Evolutionary conservation across 2,797 vertebrate genomes (phyloP), one percentile per base, ranked within the genome.

Genomic region (Aldrovandia affinis): DNA sequence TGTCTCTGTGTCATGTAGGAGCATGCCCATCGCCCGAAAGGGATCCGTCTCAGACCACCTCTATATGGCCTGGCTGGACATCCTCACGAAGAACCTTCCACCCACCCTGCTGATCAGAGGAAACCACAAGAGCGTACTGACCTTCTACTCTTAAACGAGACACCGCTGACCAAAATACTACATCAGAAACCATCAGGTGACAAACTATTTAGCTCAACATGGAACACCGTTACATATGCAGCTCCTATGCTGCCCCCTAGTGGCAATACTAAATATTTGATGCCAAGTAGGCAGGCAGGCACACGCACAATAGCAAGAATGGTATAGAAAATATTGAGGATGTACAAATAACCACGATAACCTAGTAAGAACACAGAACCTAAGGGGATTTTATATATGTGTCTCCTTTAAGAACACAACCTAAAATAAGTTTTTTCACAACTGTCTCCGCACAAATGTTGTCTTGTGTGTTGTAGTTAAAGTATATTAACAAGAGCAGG

Each of bases 51-150:
- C 98, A 1, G 97, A 99, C 86, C 95, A 96, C 90, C 95, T 99
- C 83, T 99, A 99, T 88, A 97, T 99, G 98, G 96, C 98, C 86
- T 99, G 98, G 98, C 88, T 99, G 91, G 98, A 99, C 91, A 92
- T 94, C 65, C 96, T 99, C 86, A 97, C 97, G 0, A 97, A 96
- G 90, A 97, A 98, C 89, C 97, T 99, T 70, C 98, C 98, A 88
- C 97, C 98, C 36, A 93, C 96, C 65, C 85, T 99, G 88, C 95
- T 99, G 89, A 96, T 99, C 83, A 95, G 98, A 93, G 98, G 98
- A 86, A 99, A 99, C 92, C 98, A 99, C 94, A 97, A 98, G 96
- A 99, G 97, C 7, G 98, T 99, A 75, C 94, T 99, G 55, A 99
- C 98, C 14, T 99, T 99, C 95, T 99, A 99, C 92, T 99, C 98